Percentiles rank a stretch among this genome's conserved stretches.
Evolutionary conservation across 2,888 invertebrate species (phyloP).

Genomic region (Agonopterix arenella): DNA sequence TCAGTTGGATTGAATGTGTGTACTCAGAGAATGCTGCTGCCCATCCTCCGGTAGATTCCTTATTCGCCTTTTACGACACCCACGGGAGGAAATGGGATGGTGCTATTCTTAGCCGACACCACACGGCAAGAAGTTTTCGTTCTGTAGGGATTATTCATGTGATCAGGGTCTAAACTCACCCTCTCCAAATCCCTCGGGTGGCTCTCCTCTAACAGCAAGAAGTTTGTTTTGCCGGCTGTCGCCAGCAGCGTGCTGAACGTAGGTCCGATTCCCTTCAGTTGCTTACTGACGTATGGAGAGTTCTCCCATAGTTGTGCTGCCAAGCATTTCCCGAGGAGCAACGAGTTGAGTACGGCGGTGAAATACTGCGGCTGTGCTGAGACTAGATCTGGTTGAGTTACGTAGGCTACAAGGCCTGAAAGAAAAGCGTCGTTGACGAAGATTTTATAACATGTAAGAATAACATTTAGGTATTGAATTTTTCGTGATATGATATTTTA

Average conservation of each 20-base stretch:
- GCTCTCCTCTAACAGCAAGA: constrained; percentile 78
- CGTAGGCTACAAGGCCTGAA: constrained; percentile 76
- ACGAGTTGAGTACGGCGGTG: constrained; percentile 75
- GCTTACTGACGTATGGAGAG: constrained; percentile 80
- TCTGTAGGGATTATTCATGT: no score
- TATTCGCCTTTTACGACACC: no score
- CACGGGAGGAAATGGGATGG: no score
- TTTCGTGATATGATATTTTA: neutral
- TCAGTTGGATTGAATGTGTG: no score
- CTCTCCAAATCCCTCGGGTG: constrained; percentile 86
- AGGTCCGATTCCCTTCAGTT: constrained; percentile 83
- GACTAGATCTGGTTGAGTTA: constrained; percentile 53
- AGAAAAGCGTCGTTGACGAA: constrained; percentile 1
- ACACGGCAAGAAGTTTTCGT: no score
- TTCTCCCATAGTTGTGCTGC: constrained; percentile 85
- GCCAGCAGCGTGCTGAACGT: constrained; percentile 79
- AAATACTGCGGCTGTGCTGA: constrained; percentile 50
- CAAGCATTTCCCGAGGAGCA: constrained; percentile 82
- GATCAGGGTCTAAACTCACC: constrained; percentile 39
- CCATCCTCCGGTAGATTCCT: no score
- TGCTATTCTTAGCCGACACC: no score
- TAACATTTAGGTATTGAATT: no score
- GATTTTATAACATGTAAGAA: no score
- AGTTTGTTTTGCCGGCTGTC: constrained; percentile 80
- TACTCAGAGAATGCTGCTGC: no score